These are phyloP conservation scores for Todus mexicanus DNA, from an alignment of 2,797 vertebrate species.

Conservation along the genomic window DNA sequence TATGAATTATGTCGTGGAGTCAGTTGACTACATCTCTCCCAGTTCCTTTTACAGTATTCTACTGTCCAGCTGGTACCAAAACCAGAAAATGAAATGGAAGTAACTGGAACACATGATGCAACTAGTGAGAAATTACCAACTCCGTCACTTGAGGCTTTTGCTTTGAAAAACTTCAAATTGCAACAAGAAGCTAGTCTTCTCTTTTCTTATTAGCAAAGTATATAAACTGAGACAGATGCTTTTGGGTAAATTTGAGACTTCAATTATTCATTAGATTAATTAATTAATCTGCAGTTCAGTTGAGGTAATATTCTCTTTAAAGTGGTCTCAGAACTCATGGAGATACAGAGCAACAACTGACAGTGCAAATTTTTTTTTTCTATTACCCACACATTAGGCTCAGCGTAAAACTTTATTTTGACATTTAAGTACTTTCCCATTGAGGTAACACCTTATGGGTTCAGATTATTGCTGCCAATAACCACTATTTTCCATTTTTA, in stretches of 20 bases:
- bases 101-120: background rate
- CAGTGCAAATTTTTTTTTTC: background rate
- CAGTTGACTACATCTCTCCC: background rate
- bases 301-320: background rate
- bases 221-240: background rate
- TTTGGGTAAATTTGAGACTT: background rate
- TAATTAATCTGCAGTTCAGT: background rate
- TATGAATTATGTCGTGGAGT: background rate
- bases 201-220: background rate
- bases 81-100: background rate
- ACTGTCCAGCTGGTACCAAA: background rate
- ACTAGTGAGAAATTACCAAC: background rate
- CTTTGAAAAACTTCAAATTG: background rate
- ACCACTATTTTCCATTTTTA: background rate
- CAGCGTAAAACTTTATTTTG: background rate
- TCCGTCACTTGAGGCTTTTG: background rate
- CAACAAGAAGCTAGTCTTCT: background rate
- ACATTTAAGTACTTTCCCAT: background rate
- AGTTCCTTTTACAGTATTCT: background rate
- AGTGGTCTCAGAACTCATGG: background rate
- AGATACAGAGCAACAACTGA: background rate
- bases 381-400: background rate
- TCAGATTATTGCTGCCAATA: background rate
- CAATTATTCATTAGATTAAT: constrained; percentile 10
- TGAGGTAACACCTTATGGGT: background rate